Evolutionary conservation across 2,888 invertebrate genomes (phyloP).

Genomic region (Tanypteryx hageni): DNA sequence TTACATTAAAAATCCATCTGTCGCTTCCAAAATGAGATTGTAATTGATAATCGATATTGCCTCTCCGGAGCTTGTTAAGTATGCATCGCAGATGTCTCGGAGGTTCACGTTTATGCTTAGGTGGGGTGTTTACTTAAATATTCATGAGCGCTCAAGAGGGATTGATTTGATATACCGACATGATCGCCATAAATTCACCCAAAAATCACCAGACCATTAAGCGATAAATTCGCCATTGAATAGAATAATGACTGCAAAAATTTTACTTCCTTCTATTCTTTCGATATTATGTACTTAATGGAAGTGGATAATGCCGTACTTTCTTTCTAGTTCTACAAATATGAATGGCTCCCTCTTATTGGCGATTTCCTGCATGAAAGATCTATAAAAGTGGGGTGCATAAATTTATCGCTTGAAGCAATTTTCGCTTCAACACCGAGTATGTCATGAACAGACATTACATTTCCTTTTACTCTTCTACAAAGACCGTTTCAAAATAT

Average conservation of each 20-base stretch:
- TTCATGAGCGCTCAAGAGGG: background rate
- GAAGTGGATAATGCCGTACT: no score
- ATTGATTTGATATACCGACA: background rate
- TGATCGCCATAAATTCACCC: background rate
- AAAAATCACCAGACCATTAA: background rate
- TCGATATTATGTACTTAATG: no score
- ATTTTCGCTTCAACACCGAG: background rate
- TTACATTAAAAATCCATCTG: slow-evolving; percentile 5
- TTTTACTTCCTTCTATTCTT: no score
- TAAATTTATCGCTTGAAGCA: background rate
- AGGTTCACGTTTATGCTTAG: background rate
- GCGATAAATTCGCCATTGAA: background rate
- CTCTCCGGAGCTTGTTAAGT: background rate
- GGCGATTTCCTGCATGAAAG: background rate
- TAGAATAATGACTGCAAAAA: no score
- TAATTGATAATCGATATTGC: slow-evolving; percentile 29
- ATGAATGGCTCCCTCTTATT: background rate
- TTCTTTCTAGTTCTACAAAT: background rate
- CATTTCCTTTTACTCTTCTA: background rate
- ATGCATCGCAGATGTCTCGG: background rate
- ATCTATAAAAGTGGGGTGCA: slow-evolving; percentile 8
- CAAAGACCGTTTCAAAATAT: background rate
- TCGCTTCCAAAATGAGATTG: slow-evolving; percentile 1
- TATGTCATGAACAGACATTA: background rate
- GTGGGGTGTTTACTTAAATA: background rate